Conservation (phyloP, 2,113 vertebrate species). For the Capricornis sumatraensis region DNA sequence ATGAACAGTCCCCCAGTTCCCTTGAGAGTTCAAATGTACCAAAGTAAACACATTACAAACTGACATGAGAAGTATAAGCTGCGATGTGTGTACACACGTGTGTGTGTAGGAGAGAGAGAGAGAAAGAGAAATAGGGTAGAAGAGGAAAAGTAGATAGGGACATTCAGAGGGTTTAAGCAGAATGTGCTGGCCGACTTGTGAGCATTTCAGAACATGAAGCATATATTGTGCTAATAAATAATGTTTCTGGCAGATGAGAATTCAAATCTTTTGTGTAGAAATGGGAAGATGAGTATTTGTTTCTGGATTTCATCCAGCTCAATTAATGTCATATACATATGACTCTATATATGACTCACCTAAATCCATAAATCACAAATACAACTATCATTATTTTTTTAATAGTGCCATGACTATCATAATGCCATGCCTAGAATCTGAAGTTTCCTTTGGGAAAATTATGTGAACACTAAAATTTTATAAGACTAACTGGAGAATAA, state of each 20-base stretch:
- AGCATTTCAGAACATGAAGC: slow-evolving; percentile 51
- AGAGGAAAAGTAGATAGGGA: background rate
- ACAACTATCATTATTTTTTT: slow-evolving; percentile 37
- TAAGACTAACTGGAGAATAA: slow-evolving; percentile 45
- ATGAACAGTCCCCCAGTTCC: background rate
- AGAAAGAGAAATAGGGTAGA: background rate
- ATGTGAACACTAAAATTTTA: slow-evolving; percentile 40
- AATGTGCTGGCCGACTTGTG: slow-evolving; percentile 11
- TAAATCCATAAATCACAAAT: slow-evolving; percentile 71
- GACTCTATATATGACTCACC: slow-evolving; percentile 49
- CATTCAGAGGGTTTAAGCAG: background rate
- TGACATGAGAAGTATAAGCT: background rate
- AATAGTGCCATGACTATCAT: background rate
- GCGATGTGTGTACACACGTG: background rate
- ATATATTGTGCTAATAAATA: slow-evolving; percentile 64
- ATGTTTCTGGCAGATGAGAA: slow-evolving; percentile 66
- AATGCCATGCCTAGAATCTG: slow-evolving; percentile 54
- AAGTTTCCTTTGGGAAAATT: slow-evolving; percentile 65
- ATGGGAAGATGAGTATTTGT: slow-evolving; percentile 46
- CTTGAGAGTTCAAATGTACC: background rate
- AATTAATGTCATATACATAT: slow-evolving; percentile 58
- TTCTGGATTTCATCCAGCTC: slow-evolving; percentile 72
- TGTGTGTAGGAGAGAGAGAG: background rate
- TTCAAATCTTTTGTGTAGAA: slow-evolving; percentile 67
- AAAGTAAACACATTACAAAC: background rate